Evolutionary conservation across 2,888 invertebrate genomes (phyloP).

Genomic region (Xanthostigma xanthostigma): DNA sequence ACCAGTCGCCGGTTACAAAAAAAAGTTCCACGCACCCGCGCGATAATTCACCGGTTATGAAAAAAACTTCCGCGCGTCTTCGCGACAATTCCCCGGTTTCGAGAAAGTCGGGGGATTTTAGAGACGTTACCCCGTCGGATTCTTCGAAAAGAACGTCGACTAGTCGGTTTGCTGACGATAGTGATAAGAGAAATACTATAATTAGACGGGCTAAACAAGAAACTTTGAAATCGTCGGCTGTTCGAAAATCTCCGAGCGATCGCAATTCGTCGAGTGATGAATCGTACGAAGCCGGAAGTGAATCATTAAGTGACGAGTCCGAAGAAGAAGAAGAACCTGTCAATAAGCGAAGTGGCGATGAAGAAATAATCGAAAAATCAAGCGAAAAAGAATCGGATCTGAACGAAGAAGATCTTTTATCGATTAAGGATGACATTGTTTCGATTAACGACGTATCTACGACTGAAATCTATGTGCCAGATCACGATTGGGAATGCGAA

Average conservation of each 20-base stretch:
- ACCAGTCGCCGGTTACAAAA: no score
- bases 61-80: no score
- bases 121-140: no score
- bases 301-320: slow-evolving; percentile 19
- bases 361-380: slow-evolving; percentile 4
- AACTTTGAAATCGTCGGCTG: no score
- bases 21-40: no score
- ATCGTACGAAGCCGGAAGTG: slow-evolving; percentile 18
- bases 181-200: no score
- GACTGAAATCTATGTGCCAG: slow-evolving; percentile 25
- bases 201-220: no score
- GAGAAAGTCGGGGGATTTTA: no score
- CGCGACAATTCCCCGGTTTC: no score
- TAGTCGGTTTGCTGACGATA: no score
- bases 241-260: slow-evolving; percentile 11
- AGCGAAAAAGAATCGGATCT: background rate
- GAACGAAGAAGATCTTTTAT: background rate
- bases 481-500: slow-evolving; percentile 67
- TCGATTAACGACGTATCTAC: slow-evolving; percentile 19
- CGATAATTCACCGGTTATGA: no score
- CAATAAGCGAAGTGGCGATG: background rate
- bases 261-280: slow-evolving; percentile 25
- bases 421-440: slow-evolving; percentile 12
- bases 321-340: slow-evolving; percentile 16
- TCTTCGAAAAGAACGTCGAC: no score